Evolutionary conservation across 92 coral and sea anemone genomes (phyloP).

Genomic region (Porites lobata): DNA sequence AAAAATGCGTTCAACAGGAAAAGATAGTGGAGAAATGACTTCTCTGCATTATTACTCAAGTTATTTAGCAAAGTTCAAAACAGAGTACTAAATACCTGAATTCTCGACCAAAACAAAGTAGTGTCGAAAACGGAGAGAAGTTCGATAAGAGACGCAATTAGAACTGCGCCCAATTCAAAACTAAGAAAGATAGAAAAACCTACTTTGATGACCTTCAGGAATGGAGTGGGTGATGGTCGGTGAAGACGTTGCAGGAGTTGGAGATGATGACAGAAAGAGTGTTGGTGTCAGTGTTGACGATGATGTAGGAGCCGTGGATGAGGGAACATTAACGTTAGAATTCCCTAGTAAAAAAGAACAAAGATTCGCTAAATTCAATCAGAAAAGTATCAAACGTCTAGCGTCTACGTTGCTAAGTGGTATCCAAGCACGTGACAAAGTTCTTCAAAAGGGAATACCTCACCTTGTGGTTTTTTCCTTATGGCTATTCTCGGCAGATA

Average conservation of each 20-base stretch:
- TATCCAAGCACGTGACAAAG: too few species aligned
- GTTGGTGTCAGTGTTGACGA: constrained; percentile 33
- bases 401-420: not conserved
- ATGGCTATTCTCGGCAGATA: constrained; percentile 88
- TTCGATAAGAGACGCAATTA: too few species aligned
- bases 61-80: too few species aligned
- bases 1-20: too few species aligned
- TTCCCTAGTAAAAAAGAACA: not conserved
- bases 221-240: constrained; percentile 46
- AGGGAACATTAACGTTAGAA: constrained; percentile 15
- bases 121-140: too few species aligned
- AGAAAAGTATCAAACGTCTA: not conserved
- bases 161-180: too few species aligned
- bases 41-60: too few species aligned
- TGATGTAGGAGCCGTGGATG: constrained; percentile 17
- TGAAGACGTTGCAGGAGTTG: constrained; percentile 40
- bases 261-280: constrained; percentile 34
- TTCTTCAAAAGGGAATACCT: not conserved
- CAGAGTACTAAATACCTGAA: too few species aligned
- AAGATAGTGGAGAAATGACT: too few species aligned
- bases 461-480: constrained; percentile 78
- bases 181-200: not conserved
- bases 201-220: constrained; percentile 34
- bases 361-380: not conserved
- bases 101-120: too few species aligned